phyloP scores from a whole-genome alignment of 2,113 vertebrate species.

The Sapajus apella region DNA sequence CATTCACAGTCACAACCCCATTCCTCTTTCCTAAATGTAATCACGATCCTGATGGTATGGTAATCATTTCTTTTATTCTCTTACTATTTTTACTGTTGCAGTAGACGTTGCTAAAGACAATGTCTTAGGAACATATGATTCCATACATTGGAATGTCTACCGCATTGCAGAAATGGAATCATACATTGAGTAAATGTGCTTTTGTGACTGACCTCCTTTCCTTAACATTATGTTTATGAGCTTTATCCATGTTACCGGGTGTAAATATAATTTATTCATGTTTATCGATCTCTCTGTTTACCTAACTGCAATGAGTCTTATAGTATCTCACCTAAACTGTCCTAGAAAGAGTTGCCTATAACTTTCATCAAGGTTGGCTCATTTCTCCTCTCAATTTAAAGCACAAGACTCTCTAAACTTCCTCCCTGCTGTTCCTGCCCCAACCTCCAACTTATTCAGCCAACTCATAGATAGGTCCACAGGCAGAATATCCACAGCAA shows the following conservation, averaged over 20 bases:
- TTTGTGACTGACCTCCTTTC: background rate
- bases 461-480: background rate
- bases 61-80: background rate
- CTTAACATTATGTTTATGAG: background rate
- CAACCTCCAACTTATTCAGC: background rate
- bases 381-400: background rate
- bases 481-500: background rate
- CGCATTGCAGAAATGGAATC: background rate
- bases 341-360: background rate
- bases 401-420: background rate
- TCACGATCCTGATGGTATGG: background rate
- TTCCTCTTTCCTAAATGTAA: background rate
- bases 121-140: too few relatives aligned
- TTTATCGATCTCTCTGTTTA: background rate
- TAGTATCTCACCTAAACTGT: background rate
- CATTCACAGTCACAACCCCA: background rate
- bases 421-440: fast-evolving
- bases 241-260: background rate
- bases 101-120: background rate
- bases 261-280: background rate
- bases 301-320: background rate
- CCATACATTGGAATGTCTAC: too few relatives aligned
- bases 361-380: background rate
- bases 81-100: background rate
- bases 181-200: background rate